Evolutionary conservation across 2,113 vertebrate genomes (phyloP).

Genomic region (Cynoglossus semilaevis): DNA sequence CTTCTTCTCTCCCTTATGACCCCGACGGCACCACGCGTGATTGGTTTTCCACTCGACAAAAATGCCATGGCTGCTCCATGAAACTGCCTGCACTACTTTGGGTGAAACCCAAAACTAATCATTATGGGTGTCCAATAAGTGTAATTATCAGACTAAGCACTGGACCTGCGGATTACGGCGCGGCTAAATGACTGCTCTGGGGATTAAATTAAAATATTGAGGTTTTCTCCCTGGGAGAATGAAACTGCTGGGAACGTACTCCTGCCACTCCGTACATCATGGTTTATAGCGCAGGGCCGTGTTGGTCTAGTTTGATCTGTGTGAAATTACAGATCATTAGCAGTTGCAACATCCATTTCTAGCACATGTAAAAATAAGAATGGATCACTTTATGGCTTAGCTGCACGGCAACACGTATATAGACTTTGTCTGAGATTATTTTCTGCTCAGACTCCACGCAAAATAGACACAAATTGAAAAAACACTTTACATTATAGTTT

Average conservation of each 20-base stretch:
- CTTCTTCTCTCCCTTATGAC: constrained; percentile 41
- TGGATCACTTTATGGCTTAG: constrained; percentile 1
- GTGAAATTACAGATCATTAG: constrained; percentile 31
- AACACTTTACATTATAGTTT: not conserved
- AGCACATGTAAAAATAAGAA: constrained; percentile 19
- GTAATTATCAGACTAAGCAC: constrained; percentile 70
- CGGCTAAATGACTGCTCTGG: constrained; percentile 65
- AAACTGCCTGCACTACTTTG: constrained; percentile 61
- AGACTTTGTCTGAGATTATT: not conserved
- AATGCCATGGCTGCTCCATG: constrained; percentile 44
- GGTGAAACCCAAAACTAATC: constrained; percentile 71
- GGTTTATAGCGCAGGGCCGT: constrained; percentile 27
- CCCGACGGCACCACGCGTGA: constrained; percentile 45
- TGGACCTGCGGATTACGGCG: constrained; percentile 61
- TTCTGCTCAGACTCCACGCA: no score
- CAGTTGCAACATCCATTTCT: constrained; percentile 13
- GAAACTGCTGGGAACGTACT: constrained; percentile 56
- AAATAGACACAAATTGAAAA: no score
- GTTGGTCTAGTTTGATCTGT: constrained; percentile 11
- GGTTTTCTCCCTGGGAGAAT: constrained; percentile 67
- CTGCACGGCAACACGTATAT: not conserved
- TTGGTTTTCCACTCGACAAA: constrained; percentile 64
- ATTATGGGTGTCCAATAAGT: constrained; percentile 74
- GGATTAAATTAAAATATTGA: constrained; percentile 72
- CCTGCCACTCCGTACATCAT: constrained; percentile 35